Evolutionary conservation across 2,888 invertebrate species (phyloP).

Genomic region (Scaptomyza cyrtandrae): DNA sequence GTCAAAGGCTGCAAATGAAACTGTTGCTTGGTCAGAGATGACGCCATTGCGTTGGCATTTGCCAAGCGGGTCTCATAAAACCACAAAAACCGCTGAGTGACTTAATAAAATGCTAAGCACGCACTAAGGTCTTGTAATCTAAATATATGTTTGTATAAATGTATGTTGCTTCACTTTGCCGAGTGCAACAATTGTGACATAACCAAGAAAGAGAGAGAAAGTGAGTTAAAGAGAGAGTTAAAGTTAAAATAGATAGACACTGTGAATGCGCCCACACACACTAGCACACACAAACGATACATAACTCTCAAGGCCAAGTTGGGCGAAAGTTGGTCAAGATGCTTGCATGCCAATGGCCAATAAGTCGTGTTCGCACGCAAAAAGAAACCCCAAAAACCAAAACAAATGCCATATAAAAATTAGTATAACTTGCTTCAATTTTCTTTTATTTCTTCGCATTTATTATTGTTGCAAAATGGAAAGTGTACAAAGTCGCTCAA

Average conservation of each 20-base stretch:
- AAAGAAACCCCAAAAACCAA: constrained; percentile 48
- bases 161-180: constrained; percentile 42
- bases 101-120: constrained; percentile 57
- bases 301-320: constrained; percentile 55
- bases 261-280: constrained; percentile 26
- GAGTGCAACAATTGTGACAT: constrained; percentile 51
- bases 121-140: constrained; percentile 35
- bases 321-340: constrained; percentile 70
- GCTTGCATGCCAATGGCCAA: constrained; percentile 77
- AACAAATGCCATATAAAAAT: constrained; percentile 53
- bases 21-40: constrained; percentile 49
- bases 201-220: constrained; percentile 9
- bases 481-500: constrained; percentile 52
- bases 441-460: constrained; percentile 17
- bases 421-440: constrained; percentile 37
- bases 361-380: constrained; percentile 70
- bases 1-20: constrained; percentile 10
- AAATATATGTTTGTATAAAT: constrained; percentile 5
- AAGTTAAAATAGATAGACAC: constrained; percentile 21
- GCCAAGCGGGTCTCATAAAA: constrained; percentile 52
- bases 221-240: constrained; percentile 8
- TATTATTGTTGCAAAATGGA: constrained; percentile 53
- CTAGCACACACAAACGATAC: not conserved
- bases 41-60: constrained; percentile 55
- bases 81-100: constrained; percentile 58